Percentiles rank a stretch among this genome's conserved stretches.
Evolutionary conservation across 2,797 vertebrate species (phyloP).

Genomic region (Cottoperca gobio): DNA sequence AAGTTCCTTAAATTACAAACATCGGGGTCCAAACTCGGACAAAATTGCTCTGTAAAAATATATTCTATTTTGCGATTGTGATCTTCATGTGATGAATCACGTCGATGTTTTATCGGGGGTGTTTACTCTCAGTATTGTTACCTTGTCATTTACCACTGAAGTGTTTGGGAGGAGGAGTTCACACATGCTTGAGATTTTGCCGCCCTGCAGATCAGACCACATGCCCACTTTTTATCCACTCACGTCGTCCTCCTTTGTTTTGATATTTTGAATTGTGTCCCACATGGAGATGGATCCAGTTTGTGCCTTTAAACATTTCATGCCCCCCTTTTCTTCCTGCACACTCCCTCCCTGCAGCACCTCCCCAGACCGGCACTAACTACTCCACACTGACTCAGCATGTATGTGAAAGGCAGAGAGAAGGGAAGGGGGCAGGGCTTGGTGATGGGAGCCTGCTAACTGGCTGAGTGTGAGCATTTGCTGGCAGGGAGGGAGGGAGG

Average conservation of each 20-base stretch:
- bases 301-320: conserved; percentile 37
- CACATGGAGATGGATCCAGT: conserved; percentile 2
- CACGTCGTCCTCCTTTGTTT: conserved; percentile 24
- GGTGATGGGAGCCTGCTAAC: conserved; percentile 44
- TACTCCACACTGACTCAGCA: conserved; percentile 75
- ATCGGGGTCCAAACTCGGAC: too few relatives aligned
- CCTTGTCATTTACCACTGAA: too few relatives aligned
- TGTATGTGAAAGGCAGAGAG: conserved; percentile 62
- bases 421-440: conserved; percentile 46
- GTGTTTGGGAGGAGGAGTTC: too few relatives aligned
- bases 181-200: too few relatives aligned
- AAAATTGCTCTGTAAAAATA: too few relatives aligned
- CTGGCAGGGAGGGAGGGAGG: conserved; percentile 18
- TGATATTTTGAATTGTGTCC: conserved; percentile 16
- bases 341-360: conserved; percentile 24
- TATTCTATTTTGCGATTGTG: neutral
- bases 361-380: conserved; percentile 26
- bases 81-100: neutral
- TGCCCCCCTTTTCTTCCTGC: conserved; percentile 12
- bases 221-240: neutral
- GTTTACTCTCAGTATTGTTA: too few relatives aligned
- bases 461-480: conserved; percentile 46
- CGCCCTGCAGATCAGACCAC: neutral
- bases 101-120: too few relatives aligned
- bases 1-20: too few relatives aligned